Percentiles rank a stretch among this genome's conserved stretches.
Evolutionary conservation across 2,888 invertebrate genomes (phyloP).

Genomic region (Zaprionus bogoriensis): DNA sequence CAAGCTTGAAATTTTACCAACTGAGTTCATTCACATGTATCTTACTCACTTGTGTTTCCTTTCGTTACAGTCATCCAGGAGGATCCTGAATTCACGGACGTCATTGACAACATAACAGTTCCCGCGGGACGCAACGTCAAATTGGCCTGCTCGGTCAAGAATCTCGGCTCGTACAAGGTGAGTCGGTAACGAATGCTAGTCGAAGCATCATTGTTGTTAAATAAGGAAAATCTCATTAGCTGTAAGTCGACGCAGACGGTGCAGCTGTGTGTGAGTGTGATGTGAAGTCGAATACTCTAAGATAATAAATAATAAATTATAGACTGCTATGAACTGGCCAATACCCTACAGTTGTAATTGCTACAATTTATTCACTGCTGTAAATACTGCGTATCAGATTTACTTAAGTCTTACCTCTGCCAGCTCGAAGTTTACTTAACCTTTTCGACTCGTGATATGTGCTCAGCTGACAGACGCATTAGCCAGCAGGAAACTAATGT

Average conservation of each 20-base stretch:
- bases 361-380: background rate
- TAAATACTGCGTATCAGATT: background rate
- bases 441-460: conserved; percentile 12
- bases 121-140: conserved; percentile 85
- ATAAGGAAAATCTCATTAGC: conserved; percentile 14
- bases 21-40: too few relatives aligned
- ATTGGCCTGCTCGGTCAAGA: conserved; percentile 83
- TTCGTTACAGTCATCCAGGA: conserved; percentile 88
- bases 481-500: conserved; percentile 26
- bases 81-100: conserved; percentile 95
- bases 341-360: background rate
- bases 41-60: conserved; percentile 30
- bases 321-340: background rate
- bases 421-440: conserved; percentile 18
- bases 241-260: too few relatives aligned
- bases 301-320: background rate
- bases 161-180: conserved; percentile 83
- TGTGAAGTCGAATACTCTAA: too few relatives aligned
- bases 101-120: conserved; percentile 95
- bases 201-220: background rate
- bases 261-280: too few relatives aligned
- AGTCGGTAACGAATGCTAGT: too few relatives aligned
- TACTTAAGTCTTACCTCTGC: conserved; percentile 6
- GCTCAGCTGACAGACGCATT: conserved; percentile 3
- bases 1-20: too few relatives aligned